Evolutionary conservation across 2,797 vertebrate species (phyloP).

Genomic region (Peromyscus nudipes): DNA sequence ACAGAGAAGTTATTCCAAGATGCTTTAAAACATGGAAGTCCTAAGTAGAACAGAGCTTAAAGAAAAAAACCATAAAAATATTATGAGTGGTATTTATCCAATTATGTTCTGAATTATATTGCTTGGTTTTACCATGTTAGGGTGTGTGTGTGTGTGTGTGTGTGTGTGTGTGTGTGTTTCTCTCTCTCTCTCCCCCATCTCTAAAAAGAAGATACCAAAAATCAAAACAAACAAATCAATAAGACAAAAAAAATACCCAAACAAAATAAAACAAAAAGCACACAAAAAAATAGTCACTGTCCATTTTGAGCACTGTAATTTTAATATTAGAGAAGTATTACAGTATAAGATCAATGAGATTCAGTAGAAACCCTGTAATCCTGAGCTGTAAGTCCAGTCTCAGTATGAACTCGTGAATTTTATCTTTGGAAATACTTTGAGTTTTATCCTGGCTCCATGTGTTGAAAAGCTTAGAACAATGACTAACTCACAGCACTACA

Average conservation of each 20-base stretch:
- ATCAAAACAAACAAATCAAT: neutral
- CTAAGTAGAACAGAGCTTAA: conserved; percentile 20
- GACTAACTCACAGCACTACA: neutral
- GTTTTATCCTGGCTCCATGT: neutral
- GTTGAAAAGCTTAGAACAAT: neutral
- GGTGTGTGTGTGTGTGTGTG: neutral
- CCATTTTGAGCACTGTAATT: conserved; percentile 36
- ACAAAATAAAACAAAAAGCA: neutral
- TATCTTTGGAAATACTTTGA: conserved; percentile 56
- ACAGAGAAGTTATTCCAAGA: neutral
- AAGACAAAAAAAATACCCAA: neutral
- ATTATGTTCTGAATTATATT: neutral
- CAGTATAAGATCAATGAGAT: neutral
- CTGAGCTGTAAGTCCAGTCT: conserved; percentile 30
- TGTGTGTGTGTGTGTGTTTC: neutral
- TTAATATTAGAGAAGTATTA: neutral
- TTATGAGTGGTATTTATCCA: neutral
- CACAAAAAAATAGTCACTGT: neutral
- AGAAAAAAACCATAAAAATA: conserved; percentile 46
- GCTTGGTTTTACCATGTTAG: conserved; percentile 26
- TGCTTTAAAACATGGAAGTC: conserved; percentile 58
- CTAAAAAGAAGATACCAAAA: neutral
- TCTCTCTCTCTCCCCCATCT: neutral
- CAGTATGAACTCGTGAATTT: conserved; percentile 37
- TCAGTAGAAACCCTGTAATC: conserved; percentile 17